A percentile compares a stretch with the other conserved stretches of the same genome.
Evolutionary conservation across 1,140 invertebrate genomes (phyloP).

Genomic region (Cotesia glomerata): DNA sequence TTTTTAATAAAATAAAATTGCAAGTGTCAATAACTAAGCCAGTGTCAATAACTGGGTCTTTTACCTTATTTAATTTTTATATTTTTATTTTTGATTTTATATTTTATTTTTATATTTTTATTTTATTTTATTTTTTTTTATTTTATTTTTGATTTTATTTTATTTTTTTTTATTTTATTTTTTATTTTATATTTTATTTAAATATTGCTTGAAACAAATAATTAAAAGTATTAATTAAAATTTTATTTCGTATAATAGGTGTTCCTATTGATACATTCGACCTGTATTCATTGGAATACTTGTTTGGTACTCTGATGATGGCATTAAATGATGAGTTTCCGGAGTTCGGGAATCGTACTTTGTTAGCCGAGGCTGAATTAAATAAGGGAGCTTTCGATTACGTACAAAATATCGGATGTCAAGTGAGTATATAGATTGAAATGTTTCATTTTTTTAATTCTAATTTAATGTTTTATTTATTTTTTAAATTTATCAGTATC

Average conservation of each 20-base stretch:
- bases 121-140: no score
- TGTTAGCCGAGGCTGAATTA: not conserved
- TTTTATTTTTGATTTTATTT: no score
- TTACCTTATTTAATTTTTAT: no score
- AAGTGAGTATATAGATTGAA: not conserved
- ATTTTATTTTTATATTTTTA: no score
- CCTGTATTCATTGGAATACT: constrained; percentile 11
- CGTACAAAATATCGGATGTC: constrained; percentile 1
- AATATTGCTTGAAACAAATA: no score
- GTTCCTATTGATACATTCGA: constrained; percentile 5
- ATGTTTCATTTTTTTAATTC: not conserved
- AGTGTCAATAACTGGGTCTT: no score
- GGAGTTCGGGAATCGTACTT: not conserved
- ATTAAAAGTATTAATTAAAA: not conserved
- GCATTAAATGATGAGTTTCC: not conserved
- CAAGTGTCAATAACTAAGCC: no score
- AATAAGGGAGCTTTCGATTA: not conserved
- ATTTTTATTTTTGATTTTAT: no score
- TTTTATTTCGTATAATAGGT: not conserved
- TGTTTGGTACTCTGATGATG: constrained; percentile 10
- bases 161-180: no score
- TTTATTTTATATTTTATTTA: no score
- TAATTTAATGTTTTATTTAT: no score
- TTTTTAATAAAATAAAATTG: no score
- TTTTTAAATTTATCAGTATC: constrained; percentile 54